Evolutionary conservation across 2,113 vertebrate genomes (phyloP).

Genomic region (Corapipo altera): DNA sequence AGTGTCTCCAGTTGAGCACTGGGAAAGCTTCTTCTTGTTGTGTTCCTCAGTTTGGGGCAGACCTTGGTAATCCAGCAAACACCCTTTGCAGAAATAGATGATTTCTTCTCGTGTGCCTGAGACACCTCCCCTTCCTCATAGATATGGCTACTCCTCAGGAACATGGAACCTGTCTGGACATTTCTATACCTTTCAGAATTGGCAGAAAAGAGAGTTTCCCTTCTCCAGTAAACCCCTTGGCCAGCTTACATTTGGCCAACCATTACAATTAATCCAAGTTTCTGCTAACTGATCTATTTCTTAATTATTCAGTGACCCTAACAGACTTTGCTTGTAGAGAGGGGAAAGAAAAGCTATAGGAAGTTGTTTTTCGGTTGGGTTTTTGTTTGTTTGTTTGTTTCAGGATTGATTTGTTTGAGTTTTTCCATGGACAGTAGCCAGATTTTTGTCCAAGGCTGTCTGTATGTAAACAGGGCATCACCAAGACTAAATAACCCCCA

Average conservation of each 20-base stretch:
- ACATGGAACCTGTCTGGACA: not conserved
- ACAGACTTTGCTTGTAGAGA: not conserved
- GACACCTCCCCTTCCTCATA: not conserved
- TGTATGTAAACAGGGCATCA: not conserved
- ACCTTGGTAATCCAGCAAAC: not conserved
- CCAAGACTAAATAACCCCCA: not conserved
- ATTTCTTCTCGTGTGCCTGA: not conserved
- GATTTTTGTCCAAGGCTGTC: not conserved
- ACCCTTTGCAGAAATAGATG: not conserved
- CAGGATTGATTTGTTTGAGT: not conserved
- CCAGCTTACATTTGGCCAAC: not conserved
- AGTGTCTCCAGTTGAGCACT: not conserved
- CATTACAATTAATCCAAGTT: not conserved
- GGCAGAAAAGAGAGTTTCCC: not conserved
- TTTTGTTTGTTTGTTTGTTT: constrained; percentile 8
- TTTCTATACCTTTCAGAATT: not conserved
- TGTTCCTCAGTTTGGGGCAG: not conserved
- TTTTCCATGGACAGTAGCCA: not conserved
- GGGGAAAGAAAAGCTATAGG: not conserved
- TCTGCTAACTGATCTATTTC: not conserved
- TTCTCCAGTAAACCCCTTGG: not conserved
- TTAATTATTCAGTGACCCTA: not conserved
- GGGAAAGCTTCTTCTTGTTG: not conserved
- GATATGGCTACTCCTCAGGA: not conserved
- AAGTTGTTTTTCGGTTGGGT: not conserved